These are phyloP conservation scores for Stercorarius parasiticus DNA, from an alignment of 2,113 vertebrate genomes.

Conservation along the genomic window DNA sequence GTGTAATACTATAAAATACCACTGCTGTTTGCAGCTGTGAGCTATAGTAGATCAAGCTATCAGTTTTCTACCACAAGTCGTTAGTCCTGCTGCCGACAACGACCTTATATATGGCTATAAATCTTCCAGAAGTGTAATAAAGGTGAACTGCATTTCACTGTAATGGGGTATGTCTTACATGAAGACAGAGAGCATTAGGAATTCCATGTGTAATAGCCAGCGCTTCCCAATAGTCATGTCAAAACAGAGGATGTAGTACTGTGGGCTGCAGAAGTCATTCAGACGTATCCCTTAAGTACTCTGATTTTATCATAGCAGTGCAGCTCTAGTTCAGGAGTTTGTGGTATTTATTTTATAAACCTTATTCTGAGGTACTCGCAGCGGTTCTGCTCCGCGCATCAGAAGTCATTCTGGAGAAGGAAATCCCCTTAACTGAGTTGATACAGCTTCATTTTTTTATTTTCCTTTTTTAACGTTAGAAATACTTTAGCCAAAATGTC, in stretches of 20 bases:
- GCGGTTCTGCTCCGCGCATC: background rate
- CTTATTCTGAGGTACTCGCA: background rate
- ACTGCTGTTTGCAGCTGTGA: background rate
- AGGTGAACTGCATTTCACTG: constrained; percentile 22
- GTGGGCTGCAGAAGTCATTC: background rate
- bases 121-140: constrained; percentile 5
- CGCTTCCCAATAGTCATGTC: background rate
- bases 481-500: background rate
- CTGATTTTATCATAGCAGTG: background rate
- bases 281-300: background rate
- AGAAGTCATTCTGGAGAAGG: background rate
- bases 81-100: background rate
- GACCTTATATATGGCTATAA: background rate
- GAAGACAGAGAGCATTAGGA: constrained; percentile 4
- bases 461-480: background rate
- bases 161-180: background rate
- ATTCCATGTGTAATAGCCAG: background rate
- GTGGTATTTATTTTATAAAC: background rate
- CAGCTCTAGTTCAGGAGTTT: background rate
- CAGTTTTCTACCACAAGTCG: background rate
- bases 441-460: background rate
- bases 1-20: background rate
- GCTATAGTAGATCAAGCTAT: background rate
- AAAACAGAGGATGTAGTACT: background rate
- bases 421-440: background rate